phyloP scores from a whole-genome alignment of 1,140 invertebrate species.

The Acromyrmex heyeri region DNA sequence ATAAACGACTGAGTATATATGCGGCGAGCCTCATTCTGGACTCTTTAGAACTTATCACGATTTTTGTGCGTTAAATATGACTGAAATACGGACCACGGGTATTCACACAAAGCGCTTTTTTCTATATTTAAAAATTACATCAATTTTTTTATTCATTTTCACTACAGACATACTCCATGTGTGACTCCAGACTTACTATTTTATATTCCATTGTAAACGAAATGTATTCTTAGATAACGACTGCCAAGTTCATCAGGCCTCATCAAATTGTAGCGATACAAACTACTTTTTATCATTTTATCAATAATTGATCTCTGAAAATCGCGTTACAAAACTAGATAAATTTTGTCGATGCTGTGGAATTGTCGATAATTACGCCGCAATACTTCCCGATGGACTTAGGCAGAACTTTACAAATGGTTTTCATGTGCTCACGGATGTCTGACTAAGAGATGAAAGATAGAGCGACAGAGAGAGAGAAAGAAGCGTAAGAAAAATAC shows the following conservation, averaged over 20 bases:
- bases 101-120: constrained; percentile 18
- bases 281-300: background rate
- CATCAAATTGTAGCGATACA: background rate
- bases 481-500: background rate
- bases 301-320: constrained; percentile 11
- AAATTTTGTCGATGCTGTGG: background rate
- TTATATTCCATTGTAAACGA: constrained; percentile 19
- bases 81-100: constrained; percentile 34
- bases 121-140: constrained; percentile 40
- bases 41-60: background rate
- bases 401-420: background rate
- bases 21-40: background rate
- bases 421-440: constrained; percentile 21
- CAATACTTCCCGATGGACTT: background rate
- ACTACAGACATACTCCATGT: background rate
- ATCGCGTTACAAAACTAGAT: constrained; percentile 7
- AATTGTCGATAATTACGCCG: background rate
- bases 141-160: background rate
- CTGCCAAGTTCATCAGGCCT: constrained; percentile 7
- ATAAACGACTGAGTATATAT: constrained; percentile 66
- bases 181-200: background rate
- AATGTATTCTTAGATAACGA: constrained; percentile 16
- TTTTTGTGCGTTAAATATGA: constrained; percentile 4
- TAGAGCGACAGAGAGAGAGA: background rate
- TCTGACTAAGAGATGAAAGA: background rate